Conservation (phyloP, 2,888 invertebrate species). For the Ptychoptera contaminata region DNA sequence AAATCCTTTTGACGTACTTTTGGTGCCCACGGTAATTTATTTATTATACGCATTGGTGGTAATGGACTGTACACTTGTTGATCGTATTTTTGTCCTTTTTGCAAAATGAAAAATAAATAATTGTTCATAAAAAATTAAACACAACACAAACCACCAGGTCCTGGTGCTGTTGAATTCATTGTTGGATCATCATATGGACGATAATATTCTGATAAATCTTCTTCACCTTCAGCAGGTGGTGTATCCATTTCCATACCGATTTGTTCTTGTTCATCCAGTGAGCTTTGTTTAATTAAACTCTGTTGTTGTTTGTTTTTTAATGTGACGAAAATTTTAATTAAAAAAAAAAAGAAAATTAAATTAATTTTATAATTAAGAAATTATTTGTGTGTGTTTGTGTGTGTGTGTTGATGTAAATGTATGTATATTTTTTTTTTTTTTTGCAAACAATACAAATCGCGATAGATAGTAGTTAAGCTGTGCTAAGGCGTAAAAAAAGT, state of each 20-base stretch:
- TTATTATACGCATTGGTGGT: constrained; percentile 23
- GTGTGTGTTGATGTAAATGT: no score
- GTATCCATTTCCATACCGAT: constrained; percentile 57
- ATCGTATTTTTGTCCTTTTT: constrained; percentile 11
- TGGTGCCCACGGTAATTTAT: constrained; percentile 81
- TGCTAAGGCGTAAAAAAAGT: no score
- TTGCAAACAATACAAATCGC: no score
- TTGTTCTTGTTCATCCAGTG: constrained; percentile 64
- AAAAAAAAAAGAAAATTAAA: no score
- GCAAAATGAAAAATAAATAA: background rate
- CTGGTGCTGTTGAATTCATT: constrained; percentile 11
- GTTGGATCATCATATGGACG: constrained; percentile 31
- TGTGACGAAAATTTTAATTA: no score
- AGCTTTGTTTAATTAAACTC: constrained; percentile 83
- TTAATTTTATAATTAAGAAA: no score
- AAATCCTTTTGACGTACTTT: constrained; percentile 91
- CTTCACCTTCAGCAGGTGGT: constrained; percentile 43
- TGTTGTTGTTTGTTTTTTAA: constrained; percentile 17
- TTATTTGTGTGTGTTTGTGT: no score
- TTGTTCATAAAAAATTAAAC: background rate
- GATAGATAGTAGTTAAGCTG: no score
- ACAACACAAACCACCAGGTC: constrained; percentile 12
- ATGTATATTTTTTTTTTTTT: no score
- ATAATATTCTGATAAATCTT: constrained; percentile 29
- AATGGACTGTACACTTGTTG: constrained; percentile 11